Evolutionary conservation across 2,113 vertebrate species (phyloP).

Genomic region (Daboia siamensis): DNA sequence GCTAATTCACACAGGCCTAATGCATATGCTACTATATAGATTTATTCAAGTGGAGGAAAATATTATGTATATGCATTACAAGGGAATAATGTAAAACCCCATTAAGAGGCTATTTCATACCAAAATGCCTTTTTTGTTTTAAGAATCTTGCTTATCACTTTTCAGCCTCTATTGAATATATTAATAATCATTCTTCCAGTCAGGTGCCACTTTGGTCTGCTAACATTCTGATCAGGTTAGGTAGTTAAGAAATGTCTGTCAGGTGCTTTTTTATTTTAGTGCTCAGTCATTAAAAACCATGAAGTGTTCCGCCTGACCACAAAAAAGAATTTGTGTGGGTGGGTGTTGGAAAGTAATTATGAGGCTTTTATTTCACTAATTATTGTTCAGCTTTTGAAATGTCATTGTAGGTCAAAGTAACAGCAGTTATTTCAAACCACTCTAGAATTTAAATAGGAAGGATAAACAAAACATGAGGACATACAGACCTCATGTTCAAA

Average conservation of each 20-base stretch:
- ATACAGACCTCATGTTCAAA: neutral
- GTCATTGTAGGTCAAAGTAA: slow-evolving; percentile 64
- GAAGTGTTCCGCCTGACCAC: slow-evolving; percentile 40
- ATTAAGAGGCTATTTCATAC: neutral
- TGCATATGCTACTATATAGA: neutral
- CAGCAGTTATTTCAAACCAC: slow-evolving; percentile 57
- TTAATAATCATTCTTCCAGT: slow-evolving; percentile 30
- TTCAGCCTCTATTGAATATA: slow-evolving; percentile 22
- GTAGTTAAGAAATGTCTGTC: slow-evolving; percentile 37
- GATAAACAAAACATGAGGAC: slow-evolving; percentile 32
- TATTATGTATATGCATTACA: neutral
- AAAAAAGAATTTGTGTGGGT: slow-evolving; percentile 49
- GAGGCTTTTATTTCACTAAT: slow-evolving; percentile 70
- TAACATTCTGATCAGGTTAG: slow-evolving; percentile 31
- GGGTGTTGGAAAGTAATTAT: slow-evolving; percentile 61
- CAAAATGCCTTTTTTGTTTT: neutral
- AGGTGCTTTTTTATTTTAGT: slow-evolving; percentile 49
- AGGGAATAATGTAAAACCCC: accelerated
- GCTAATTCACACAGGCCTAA: neutral
- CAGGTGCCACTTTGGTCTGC: slow-evolving; percentile 20
- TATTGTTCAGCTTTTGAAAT: slow-evolving; percentile 70
- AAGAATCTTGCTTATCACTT: slow-evolving; percentile 3
- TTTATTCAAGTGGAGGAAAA: neutral
- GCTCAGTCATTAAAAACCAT: slow-evolving; percentile 45
- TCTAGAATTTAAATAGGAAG: slow-evolving; percentile 60